Evolutionary conservation across 1,140 invertebrate species (phyloP), one percentile per base, ranked within the genome.

Genomic region (Lasioglossum baleicum): DNA sequence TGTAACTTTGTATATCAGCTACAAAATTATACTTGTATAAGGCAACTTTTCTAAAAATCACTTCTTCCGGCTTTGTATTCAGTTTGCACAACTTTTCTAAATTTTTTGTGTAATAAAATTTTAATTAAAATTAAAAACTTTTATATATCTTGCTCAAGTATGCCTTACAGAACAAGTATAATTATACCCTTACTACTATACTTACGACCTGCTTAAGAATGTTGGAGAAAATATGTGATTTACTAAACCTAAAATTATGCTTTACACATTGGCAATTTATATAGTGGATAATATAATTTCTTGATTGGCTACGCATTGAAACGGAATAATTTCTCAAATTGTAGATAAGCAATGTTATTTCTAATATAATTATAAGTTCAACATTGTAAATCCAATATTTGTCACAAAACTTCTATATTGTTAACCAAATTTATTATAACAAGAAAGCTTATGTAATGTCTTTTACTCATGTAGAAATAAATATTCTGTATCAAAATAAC

Each of bases 301-400:
- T 60, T 7, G 7, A 10, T 31, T 63, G 2, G 5, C 26, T 63
- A 31, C 8, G 26, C 1, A 63, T 26, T 13, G 10, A 13, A 31
- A 63, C 11, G 7, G 42, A 4, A 44, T 40, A 40, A 40, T 40
- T 65, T 42, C 20, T 40, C 5, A 42, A 65, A 65, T 42, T 63
- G 10, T n/a, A 65, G 2, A n/a, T 42, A 40, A 65, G 7, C 35
- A 44, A 65, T 42, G 35, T 42, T 13, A 40, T 31, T 20, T 42
- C n/a, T 20, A 65, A 42, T 42, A 65, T n/a, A 20, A 65, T 65
- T 44, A 66, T 44, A 66, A 66, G 20, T n/a, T 66, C 20, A 66
- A 26, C 3, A 13, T 66, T 66, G n/a, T 48, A 48, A 44, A 66
- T 66, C 20, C 2, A 66, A 48, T 17, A n/a, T 48, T 66, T 64